Conservation (phyloP, 1,140 invertebrate species). For the Tribolium madens region DNA sequence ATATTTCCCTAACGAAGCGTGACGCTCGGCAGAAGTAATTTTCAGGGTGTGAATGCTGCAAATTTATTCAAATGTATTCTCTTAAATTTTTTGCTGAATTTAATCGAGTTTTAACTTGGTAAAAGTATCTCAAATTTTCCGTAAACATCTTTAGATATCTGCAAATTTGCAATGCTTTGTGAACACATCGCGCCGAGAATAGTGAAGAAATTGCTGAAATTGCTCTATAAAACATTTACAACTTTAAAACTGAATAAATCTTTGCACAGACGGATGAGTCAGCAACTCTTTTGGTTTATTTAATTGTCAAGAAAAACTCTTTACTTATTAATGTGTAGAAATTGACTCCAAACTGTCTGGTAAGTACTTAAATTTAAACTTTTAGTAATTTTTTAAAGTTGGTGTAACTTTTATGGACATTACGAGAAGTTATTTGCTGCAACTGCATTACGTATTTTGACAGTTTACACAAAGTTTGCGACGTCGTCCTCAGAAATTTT, state of each 20-base stretch:
- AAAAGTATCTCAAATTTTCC: conserved; percentile 40
- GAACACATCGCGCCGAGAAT: neutral
- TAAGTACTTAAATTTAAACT: neutral
- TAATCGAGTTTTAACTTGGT: conserved; percentile 39
- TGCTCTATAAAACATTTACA: neutral
- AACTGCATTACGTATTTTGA: neutral
- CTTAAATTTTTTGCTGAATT: conserved; percentile 42
- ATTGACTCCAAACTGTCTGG: neutral
- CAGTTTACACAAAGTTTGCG: neutral
- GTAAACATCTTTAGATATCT: conserved; percentile 27
- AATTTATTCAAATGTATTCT: conserved; percentile 46
- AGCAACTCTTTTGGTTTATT: neutral
- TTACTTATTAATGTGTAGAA: neutral
- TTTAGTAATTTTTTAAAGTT: no score
- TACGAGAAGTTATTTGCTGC: neutral
- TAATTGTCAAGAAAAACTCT: neutral
- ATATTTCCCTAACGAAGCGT: conserved; percentile 46
- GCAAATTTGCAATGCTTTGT: conserved; percentile 20
- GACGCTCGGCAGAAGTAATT: conserved; percentile 43
- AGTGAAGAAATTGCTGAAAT: neutral
- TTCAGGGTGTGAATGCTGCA: conserved; percentile 41
- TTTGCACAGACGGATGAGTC: neutral
- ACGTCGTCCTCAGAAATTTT: no score
- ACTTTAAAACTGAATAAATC: neutral
- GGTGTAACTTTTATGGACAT: neutral